phyloP scores from a whole-genome alignment of 2,797 vertebrate species.

The Tinamus major region DNA sequence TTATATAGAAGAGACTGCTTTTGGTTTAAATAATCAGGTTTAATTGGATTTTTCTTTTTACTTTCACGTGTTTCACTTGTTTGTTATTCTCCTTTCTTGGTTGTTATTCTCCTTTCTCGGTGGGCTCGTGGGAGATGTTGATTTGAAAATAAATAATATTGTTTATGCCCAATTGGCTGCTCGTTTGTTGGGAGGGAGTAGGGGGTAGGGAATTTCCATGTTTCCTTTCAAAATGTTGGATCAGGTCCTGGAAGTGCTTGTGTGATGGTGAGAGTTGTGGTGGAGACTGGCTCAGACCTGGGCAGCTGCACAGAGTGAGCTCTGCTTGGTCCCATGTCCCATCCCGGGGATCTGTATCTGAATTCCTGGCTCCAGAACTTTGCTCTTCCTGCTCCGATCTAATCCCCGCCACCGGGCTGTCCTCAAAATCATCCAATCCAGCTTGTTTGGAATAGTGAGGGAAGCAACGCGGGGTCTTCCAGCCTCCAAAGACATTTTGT shows the following conservation, averaged over 20 bases:
- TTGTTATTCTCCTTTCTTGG: not conserved
- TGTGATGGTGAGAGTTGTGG: not conserved
- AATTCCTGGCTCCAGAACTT: not conserved
- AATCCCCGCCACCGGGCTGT: not conserved
- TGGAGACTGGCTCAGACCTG: not conserved
- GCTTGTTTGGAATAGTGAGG: too few relatives aligned
- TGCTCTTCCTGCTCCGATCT: not conserved
- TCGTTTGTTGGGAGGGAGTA: not conserved
- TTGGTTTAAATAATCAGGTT: not conserved
- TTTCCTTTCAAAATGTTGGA: not conserved
- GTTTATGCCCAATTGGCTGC: not conserved
- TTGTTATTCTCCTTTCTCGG: not conserved
- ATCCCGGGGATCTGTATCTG: not conserved
- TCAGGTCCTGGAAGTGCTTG: not conserved
- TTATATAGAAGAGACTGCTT: not conserved
- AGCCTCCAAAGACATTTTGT: not conserved
- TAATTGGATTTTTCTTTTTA: not conserved
- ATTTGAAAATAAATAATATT: not conserved
- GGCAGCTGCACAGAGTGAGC: not conserved
- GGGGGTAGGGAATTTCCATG: not conserved
- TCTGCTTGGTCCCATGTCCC: not conserved
- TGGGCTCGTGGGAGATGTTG: not conserved
- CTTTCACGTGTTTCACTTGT: not conserved
- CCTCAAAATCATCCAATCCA: not conserved
- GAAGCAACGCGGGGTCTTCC: not conserved